Percentiles rank a stretch among this genome's conserved stretches.
These are phyloP conservation scores for Cyprinodon variegatus DNA, from an alignment of 2,113 vertebrate species.

Conservation along the genomic window DNA sequence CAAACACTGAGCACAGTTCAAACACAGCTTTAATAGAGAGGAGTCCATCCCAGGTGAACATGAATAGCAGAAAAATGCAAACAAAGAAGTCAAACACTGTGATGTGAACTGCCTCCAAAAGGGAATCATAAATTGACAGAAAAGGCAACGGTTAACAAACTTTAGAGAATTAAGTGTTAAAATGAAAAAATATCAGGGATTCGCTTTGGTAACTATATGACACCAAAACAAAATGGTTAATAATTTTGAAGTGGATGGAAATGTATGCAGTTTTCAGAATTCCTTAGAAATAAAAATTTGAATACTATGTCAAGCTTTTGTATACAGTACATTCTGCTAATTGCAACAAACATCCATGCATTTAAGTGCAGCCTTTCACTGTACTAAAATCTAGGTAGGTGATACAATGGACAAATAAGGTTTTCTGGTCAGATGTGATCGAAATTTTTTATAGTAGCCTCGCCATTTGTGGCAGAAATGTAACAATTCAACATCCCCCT, in stretches of 20 bases:
- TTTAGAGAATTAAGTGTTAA: not conserved
- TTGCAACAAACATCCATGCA: too few species aligned
- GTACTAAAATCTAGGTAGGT: too few species aligned
- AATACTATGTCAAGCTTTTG: too few species aligned
- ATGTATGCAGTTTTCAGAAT: too few species aligned
- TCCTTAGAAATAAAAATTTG: too few species aligned
- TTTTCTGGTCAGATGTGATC: too few species aligned
- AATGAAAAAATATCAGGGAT: not conserved
- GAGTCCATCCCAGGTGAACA: not conserved
- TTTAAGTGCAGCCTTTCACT: too few species aligned
- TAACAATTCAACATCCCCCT: not conserved
- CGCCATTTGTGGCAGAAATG: too few species aligned
- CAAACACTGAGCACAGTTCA: slow-evolving; percentile 3
- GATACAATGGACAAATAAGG: too few species aligned
- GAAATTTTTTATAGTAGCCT: too few species aligned
- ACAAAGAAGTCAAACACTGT: slow-evolving; percentile 2
- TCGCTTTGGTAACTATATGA: not conserved
- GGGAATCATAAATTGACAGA: not conserved
- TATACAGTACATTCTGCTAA: too few species aligned
- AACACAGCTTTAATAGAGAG: not conserved
- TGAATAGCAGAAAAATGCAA: not conserved
- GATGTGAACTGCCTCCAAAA: not conserved
- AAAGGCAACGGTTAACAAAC: not conserved
- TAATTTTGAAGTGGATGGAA: not conserved
- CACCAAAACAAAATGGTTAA: not conserved